Evolutionary conservation across 2,797 vertebrate species (phyloP).

Genomic region (Lacerta bilineata): DNA sequence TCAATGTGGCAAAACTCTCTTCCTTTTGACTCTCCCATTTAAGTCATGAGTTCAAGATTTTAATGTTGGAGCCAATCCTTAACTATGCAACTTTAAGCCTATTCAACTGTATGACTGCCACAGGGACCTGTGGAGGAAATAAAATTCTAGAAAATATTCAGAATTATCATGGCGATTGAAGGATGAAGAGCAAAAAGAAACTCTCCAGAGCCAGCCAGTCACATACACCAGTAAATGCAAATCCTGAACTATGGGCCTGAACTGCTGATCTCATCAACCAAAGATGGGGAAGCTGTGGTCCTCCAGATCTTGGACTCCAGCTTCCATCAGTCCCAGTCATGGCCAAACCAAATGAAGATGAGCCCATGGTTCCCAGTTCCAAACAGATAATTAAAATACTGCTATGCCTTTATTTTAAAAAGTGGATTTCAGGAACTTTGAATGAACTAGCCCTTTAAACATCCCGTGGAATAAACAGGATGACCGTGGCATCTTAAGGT

Average conservation of each 20-base stretch:
- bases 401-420: too few relatives aligned
- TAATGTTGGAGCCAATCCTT: background rate
- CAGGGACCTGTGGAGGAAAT: background rate
- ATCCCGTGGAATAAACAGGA: too few relatives aligned
- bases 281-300: too few relatives aligned
- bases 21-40: too few relatives aligned
- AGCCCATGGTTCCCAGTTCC: background rate
- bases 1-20: background rate
- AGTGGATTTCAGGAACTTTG: too few relatives aligned
- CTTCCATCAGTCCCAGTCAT: too few relatives aligned
- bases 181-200: background rate
- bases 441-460: too few relatives aligned
- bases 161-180: background rate
- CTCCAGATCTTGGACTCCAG: too few relatives aligned
- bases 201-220: background rate
- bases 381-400: background rate
- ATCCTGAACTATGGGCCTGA: background rate
- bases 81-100: background rate
- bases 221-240: too few relatives aligned
- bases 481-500: too few relatives aligned
- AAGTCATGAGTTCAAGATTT: background rate
- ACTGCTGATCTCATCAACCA: background rate
- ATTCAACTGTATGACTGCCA: background rate
- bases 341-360: background rate
- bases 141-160: background rate